phyloP scores from a whole-genome alignment of 2,113 vertebrate genomes.

The Oreochromis spilurus region DNA sequence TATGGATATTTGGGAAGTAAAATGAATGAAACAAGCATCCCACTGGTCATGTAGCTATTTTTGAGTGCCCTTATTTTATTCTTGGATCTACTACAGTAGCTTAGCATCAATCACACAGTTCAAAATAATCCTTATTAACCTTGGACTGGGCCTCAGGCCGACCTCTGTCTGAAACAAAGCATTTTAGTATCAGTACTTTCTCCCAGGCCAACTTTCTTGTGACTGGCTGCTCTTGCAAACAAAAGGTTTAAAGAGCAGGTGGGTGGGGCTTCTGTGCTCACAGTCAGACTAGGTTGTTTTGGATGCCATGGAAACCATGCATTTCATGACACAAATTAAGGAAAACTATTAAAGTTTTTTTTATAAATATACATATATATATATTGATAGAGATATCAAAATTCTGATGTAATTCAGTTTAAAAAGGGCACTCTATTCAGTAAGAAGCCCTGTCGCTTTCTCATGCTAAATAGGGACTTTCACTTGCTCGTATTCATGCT shows the following conservation, averaged over 20 bases:
- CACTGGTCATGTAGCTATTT: neutral
- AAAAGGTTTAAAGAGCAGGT: neutral
- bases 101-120: neutral
- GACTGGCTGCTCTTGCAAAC: neutral
- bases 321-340: neutral
- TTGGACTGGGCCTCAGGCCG: rapidly evolving
- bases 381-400: neutral
- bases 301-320: neutral
- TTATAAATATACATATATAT: no score
- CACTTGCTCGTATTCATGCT: neutral
- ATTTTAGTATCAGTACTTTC: neutral
- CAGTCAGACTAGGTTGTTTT: neutral
- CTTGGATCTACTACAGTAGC: neutral
- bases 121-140: neutral
- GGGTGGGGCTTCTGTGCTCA: neutral
- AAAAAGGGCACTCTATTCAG: neutral
- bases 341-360: neutral
- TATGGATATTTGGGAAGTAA: neutral
- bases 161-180: neutral
- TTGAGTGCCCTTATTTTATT: neutral
- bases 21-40: neutral
- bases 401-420: neutral
- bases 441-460: neutral
- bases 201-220: neutral
- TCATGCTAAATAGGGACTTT: neutral